Evolutionary conservation across 2,888 invertebrate genomes (phyloP).

Genomic region (Drosophila greeni): DNA sequence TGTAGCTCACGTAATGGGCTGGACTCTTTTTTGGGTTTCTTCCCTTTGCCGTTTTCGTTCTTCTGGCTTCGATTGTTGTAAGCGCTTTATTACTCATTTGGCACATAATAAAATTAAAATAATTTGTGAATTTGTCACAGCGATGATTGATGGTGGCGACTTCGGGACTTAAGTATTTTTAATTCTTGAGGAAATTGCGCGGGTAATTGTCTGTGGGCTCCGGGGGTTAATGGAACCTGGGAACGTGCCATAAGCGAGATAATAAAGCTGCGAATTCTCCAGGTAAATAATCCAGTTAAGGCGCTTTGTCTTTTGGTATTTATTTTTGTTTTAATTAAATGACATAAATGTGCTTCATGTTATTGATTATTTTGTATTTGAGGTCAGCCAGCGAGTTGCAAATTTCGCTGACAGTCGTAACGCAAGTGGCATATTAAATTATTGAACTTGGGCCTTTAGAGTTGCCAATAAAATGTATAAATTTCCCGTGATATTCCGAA

Average conservation of each 20-base stretch:
- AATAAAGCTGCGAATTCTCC: conserved; percentile 1
- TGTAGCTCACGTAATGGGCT: conserved; percentile 62
- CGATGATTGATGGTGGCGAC: conserved; percentile 55
- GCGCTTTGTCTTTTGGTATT: conserved; percentile 13
- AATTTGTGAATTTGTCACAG: conserved; percentile 45
- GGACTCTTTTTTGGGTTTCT: conserved; percentile 53
- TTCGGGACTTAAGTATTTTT: conserved; percentile 7
- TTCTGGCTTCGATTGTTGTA: conserved; percentile 13
- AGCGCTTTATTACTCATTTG: conserved; percentile 49
- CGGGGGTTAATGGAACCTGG: conserved; percentile 41
- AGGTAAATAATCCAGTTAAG: conserved; percentile 15
- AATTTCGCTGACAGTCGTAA: conserved; percentile 37
- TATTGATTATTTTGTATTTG: conserved; percentile 31
- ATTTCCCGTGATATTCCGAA: conserved; percentile 36
- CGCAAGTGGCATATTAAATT: conserved; percentile 53
- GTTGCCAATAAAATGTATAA: conserved; percentile 43
- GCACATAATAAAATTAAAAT: conserved; percentile 38
- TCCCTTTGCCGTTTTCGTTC: conserved; percentile 5
- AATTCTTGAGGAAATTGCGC: conserved; percentile 37
- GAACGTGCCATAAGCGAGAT: conserved; percentile 35
- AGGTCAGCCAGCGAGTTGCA: conserved; percentile 43
- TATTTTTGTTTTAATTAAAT: conserved; percentile 13
- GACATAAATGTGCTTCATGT: conserved; percentile 8
- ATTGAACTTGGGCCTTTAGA: conserved; percentile 45
- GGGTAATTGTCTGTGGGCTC: conserved; percentile 34